These are phyloP conservation scores for Nycticorax nycticorax DNA, from an alignment of 2,113 vertebrate genomes.

Conservation along the genomic window DNA sequence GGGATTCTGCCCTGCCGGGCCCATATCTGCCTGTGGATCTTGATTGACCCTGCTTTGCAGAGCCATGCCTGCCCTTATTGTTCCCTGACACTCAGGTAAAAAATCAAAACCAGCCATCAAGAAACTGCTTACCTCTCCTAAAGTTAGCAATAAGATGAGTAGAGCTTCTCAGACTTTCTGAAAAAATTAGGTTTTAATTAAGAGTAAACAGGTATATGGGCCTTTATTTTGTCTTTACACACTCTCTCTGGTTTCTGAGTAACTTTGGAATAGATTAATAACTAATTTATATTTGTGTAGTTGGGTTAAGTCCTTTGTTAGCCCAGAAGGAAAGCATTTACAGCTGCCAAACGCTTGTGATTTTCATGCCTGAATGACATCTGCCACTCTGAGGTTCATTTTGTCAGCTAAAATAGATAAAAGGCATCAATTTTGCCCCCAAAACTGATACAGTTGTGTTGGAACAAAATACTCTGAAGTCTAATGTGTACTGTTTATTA, in stretches of 20 bases:
- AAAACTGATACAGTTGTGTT: background rate
- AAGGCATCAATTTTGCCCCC: background rate
- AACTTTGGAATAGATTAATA: background rate
- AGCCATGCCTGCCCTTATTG: rapidly evolving
- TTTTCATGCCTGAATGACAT: background rate
- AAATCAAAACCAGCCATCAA: background rate
- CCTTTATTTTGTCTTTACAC: background rate
- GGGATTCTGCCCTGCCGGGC: rapidly evolving
- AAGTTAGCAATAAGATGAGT: background rate
- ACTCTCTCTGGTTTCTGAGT: background rate
- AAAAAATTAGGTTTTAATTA: background rate
- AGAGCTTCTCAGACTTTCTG: background rate
- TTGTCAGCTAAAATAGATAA: background rate
- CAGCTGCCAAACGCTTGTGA: background rate
- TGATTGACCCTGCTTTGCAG: background rate
- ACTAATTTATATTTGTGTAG: background rate
- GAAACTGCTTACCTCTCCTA: background rate
- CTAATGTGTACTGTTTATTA: background rate
- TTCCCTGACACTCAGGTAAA: background rate
- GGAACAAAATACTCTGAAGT: background rate
- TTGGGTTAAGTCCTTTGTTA: background rate
- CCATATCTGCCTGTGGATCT: background rate
- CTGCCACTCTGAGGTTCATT: background rate
- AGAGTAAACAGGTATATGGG: background rate
- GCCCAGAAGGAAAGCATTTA: background rate